Base-by-base conservation (phyloP, 2,113 vertebrate species). In the Ciconia boyciana region DNA sequence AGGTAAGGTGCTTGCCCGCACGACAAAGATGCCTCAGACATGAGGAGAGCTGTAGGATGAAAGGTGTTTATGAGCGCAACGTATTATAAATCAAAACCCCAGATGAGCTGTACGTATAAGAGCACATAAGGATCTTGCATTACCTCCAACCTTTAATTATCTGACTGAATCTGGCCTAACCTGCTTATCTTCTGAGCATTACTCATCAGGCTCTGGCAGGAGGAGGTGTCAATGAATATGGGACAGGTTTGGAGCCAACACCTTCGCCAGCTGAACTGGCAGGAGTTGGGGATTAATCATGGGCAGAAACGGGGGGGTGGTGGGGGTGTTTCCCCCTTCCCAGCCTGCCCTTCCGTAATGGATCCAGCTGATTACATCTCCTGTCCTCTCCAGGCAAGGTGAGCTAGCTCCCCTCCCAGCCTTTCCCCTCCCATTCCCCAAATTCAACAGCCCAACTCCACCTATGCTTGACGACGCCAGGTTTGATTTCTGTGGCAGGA, bases 141-240 rank as follows among this genome's bases (percentile, higher is more conserved):
- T 94, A 52, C 71, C 87, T 77, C 75, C 87, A 75, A 10, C 78
- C 62, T 75, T 83, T 78, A 97, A 96, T 96, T 96, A 81, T 25
- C 84, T 49, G 68, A 5, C 62, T 48, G 75, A 77, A 93, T 95
- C 87, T 93, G 94, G 94, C 94, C 84, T 90, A 95, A 95, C 93
- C 97, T 94, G 95, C 95, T 94, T 95, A 91, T 97, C 94, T 94
- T 60, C 95, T 25, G 87, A 74, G 93, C 68, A 2, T 95, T 93
- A 88, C 88, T 95, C 96, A 94, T 4, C 9, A 1, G 25, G 51
- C 54, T 41, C 49, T 90, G 91, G 87, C 89, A 94, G 85, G 79
- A 96, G 87, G 74, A 94, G 91, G 87, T 93, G 89, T 70, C 52
- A 60, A 20, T 36, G 91, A 80, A 88, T 21, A 64, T 3, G 4